A percentile compares a stretch with the other conserved stretches of the same genome.
Conservation (phyloP, 2,888 invertebrate genomes). For the Drosophila cracens region DNA sequence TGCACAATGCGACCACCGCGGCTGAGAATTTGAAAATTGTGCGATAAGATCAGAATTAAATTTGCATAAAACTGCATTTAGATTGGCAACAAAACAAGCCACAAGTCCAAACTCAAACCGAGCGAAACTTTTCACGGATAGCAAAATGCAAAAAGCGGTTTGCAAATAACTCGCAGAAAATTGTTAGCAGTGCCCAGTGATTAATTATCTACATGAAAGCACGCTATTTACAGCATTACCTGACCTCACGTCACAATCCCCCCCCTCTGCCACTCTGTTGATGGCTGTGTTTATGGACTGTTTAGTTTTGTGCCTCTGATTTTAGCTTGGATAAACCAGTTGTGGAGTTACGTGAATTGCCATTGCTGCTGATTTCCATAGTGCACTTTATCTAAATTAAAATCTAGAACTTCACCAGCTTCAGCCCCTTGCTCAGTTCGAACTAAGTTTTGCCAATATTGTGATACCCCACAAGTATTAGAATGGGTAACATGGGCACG, state of each 20-base stretch:
- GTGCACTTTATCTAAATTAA: slow-evolving; percentile 78
- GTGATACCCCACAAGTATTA: slow-evolving; percentile 18
- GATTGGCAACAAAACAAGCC: slow-evolving; percentile 63
- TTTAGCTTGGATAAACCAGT: slow-evolving; percentile 57
- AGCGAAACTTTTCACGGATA: slow-evolving; percentile 44
- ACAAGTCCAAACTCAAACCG: slow-evolving; percentile 27
- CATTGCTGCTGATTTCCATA: slow-evolving; percentile 73
- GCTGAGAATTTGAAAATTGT: slow-evolving; percentile 61
- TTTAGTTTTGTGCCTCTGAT: slow-evolving; percentile 75
- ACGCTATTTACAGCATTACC: slow-evolving; percentile 77
- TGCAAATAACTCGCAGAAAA: slow-evolving; percentile 57
- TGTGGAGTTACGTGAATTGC: slow-evolving; percentile 64
- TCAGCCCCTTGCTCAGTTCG: slow-evolving; percentile 3
- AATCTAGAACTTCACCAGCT: slow-evolving; percentile 65
- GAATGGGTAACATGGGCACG: neutral
- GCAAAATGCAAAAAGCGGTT: slow-evolving; percentile 30
- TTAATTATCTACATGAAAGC: slow-evolving; percentile 82
- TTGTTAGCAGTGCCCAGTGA: slow-evolving; percentile 66
- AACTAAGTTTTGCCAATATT: slow-evolving; percentile 6
- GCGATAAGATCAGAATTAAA: slow-evolving; percentile 74
- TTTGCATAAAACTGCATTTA: slow-evolving; percentile 74
- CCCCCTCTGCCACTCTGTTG: neutral
- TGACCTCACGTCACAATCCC: slow-evolving; percentile 18
- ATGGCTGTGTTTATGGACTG: slow-evolving; percentile 69
- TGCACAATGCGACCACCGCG: slow-evolving; percentile 39